These are phyloP conservation scores for Leiothrix lutea DNA, from an alignment of 2,113 vertebrate genomes.

Conservation along the genomic window DNA sequence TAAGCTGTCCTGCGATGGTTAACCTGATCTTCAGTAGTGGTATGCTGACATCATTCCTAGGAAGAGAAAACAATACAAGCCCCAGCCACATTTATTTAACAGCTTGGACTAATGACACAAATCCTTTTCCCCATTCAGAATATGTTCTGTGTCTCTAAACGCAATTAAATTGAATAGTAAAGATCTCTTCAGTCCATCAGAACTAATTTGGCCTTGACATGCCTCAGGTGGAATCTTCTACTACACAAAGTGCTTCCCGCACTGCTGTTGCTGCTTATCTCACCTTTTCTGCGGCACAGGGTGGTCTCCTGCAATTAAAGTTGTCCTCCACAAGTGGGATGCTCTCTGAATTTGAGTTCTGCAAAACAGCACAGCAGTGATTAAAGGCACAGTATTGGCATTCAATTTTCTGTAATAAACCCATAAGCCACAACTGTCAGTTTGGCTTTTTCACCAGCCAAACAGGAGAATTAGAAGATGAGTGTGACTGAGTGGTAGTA, in stretches of 20 bases:
- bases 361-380: background rate
- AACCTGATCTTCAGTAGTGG: background rate
- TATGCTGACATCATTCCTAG: background rate
- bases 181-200: background rate
- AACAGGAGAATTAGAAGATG: background rate
- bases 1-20: background rate
- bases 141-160: background rate
- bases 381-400: background rate
- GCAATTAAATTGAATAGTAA: background rate
- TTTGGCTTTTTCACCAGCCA: background rate
- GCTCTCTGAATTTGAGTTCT: background rate
- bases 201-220: background rate
- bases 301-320: background rate
- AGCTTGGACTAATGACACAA: background rate
- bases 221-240: background rate
- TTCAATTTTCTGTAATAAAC: background rate
- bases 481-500: background rate
- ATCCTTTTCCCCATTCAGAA: background rate
- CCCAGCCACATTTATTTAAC: background rate
- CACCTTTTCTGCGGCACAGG: background rate
- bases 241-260: background rate
- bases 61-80: background rate
- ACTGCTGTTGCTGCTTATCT: background rate
- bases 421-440: fast-evolving
- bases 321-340: background rate